These are phyloP conservation scores for Hydrotaea cyrtoneurina DNA, from an alignment of 2,888 invertebrate species.

Conservation along the genomic window DNA sequence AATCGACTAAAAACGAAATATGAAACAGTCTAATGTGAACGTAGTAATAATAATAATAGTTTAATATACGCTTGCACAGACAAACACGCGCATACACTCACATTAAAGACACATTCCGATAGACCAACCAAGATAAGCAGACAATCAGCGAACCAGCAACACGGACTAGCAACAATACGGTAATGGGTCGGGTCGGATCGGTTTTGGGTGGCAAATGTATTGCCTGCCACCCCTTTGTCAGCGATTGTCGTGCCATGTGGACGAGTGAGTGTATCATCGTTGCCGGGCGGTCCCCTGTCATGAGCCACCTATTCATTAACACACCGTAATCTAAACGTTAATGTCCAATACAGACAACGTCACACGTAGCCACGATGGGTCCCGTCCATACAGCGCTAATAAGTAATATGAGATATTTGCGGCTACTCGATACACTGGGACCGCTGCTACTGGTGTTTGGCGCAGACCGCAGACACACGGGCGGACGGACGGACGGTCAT, in stretches of 20 bases:
- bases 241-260: neutral
- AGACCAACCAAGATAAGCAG: neutral
- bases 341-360: slow-evolving; percentile 42
- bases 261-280: neutral
- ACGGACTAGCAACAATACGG: too few species aligned
- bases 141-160: neutral
- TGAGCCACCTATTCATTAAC: slow-evolving; percentile 52
- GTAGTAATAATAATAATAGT: slow-evolving; percentile 10
- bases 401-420: neutral
- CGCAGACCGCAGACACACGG: neutral
- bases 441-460: neutral
- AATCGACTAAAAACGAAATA: slow-evolving; percentile 7
- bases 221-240: neutral
- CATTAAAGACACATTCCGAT: slow-evolving; percentile 8
- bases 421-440: neutral
- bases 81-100: neutral
- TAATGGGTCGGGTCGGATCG: too few species aligned
- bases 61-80: slow-evolving; percentile 9
- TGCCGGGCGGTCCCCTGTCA: neutral
- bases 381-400: neutral
- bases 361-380: slow-evolving; percentile 21
- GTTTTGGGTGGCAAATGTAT: too few species aligned
- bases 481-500: neutral
- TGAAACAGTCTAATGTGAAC: slow-evolving; percentile 15
- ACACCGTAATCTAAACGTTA: slow-evolving; percentile 49